Conservation (phyloP, 2,888 invertebrate genomes). For the Tortrix viridana region DNA sequence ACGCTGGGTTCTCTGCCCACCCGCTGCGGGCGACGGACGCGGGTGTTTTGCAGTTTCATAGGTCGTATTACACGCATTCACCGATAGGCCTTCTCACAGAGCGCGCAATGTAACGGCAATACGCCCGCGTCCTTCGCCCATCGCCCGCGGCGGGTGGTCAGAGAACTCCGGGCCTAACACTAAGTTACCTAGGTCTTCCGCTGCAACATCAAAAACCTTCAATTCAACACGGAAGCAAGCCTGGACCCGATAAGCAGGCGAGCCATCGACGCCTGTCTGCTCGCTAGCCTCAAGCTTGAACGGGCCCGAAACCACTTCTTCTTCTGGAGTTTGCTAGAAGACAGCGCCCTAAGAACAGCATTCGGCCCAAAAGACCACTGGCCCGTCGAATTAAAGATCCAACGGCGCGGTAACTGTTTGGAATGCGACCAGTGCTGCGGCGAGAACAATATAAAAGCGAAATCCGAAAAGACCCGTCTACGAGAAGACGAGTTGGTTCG, state of each 20-base stretch:
- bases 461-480: too few species aligned
- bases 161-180: too few species aligned
- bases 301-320: conserved; percentile 62
- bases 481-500: background rate
- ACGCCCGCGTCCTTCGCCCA: too few species aligned
- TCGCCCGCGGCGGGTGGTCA: too few species aligned
- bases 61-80: too few species aligned
- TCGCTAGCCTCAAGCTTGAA: conserved; percentile 53
- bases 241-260: conserved; percentile 61
- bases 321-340: conserved; percentile 58
- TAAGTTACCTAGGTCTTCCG: conserved; percentile 60
- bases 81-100: too few species aligned
- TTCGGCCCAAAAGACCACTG: conserved; percentile 59
- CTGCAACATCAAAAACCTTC: conserved; percentile 67
- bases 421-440: conserved; percentile 54
- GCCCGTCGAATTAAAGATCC: conserved; percentile 47
- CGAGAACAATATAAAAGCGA: conserved; percentile 31
- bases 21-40: too few species aligned
- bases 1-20: too few species aligned
- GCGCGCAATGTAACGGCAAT: too few species aligned
- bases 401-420: conserved; percentile 42
- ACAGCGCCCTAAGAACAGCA: conserved; percentile 52
- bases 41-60: too few species aligned
- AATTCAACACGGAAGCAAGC: conserved; percentile 58
- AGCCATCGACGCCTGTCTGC: conserved; percentile 62